These are phyloP conservation scores for Ifrita kowaldi DNA, from an alignment of 2,113 vertebrate genomes.

Conservation along the genomic window DNA sequence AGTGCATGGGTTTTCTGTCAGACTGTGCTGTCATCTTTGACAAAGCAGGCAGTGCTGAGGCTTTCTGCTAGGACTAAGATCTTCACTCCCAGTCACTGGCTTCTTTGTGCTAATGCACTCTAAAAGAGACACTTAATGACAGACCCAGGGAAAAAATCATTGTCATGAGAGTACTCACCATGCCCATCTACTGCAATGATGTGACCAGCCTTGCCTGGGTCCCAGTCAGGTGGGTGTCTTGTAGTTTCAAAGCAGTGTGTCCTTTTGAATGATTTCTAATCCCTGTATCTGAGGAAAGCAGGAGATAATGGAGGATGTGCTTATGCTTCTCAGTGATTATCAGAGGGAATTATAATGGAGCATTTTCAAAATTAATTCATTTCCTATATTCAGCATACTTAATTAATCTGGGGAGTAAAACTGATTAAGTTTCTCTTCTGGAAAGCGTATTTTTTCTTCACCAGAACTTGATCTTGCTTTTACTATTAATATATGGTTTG, in stretches of 20 bases:
- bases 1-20: not conserved
- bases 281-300: not conserved
- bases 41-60: not conserved
- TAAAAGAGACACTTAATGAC: not conserved
- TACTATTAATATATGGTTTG: not conserved
- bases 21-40: not conserved
- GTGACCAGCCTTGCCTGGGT: not conserved
- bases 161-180: not conserved
- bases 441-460: not conserved
- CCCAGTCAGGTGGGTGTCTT: not conserved
- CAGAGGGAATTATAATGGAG: not conserved
- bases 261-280: not conserved
- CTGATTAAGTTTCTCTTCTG: not conserved
- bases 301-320: not conserved
- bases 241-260: not conserved
- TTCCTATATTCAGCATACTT: constrained; percentile 13
- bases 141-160: not conserved
- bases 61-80: not conserved
- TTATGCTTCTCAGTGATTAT: constrained; percentile 16
- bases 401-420: constrained; percentile 33
- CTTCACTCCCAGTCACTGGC: not conserved
- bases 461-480: not conserved
- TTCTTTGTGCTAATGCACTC: not conserved
- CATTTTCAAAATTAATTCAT: constrained; percentile 32
- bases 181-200: not conserved